Evolutionary conservation across 2,888 invertebrate genomes (phyloP), one percentile per base, ranked within the genome.

Genomic region (Morpho helenor): DNA sequence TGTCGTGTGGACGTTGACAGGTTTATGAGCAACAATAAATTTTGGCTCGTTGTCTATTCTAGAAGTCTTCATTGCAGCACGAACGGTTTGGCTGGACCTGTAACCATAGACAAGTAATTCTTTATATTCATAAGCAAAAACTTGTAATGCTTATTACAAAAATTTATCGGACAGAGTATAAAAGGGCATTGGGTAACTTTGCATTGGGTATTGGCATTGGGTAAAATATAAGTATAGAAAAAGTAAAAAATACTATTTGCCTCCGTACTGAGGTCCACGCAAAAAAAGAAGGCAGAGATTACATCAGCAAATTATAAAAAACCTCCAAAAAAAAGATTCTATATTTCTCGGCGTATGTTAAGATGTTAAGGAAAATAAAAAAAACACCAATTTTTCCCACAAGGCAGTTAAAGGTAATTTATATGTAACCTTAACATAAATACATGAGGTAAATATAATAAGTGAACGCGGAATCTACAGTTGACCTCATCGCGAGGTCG

Each of bases 1-100:
- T 80, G 78, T 81, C 77, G 70, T 76, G 76, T 79, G 88, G 88
- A 88, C 88, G 88, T 81, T 66, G 78, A 80, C 76, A 75, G 74
- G 72, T 72, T 57, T 71, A 69, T 87, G 85, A 84, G 85, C 84
- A 79, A 77, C 62, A 66, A 59, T 65, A 63, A 62, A 64, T 63
- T 16, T 59, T 61, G 49, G 59, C 60, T 57, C 43, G 47, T 55
- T 44, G 49, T 56, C n/a, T 53, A 40, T 52, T 46, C 39, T 46
- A 16, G 31, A 31, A 52, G 49, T 43, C 46, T 55, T 68, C 65
- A 69, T 31, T 65, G 63, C 8, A 62, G 54, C 10, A 68, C 63
- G 40, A 59, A 57, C 39, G 69, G 69, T 55, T 70, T 70, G 9
- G 63, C 67, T 44, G 70, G 70, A 31, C 66, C 70, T 70, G 66